Evolutionary conservation across 2,888 invertebrate species (phyloP), one percentile per base, ranked within the genome.

Genomic region (Hydriomena furcata): DNA sequence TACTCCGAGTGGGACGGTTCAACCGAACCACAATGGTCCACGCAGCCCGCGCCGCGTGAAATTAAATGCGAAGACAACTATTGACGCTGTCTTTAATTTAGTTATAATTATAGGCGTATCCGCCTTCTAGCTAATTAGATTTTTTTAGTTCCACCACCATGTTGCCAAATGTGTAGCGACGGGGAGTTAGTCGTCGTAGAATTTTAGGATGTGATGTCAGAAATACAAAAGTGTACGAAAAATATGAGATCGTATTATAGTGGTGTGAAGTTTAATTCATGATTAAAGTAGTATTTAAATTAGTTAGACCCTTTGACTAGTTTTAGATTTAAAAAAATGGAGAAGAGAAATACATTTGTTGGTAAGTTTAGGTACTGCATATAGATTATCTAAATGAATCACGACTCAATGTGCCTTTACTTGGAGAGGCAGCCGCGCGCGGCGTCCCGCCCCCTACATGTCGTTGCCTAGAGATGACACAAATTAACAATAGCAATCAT

Each of bases 331-430:
- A 71, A 73, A 32, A n/a, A 63, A 71, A 74, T 73, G 71, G 73
- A 72, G 71, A 76, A 38, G 70, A 71, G 63, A 68, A 65, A 71
- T 71, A 69, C 71, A 68, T 64, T 76, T 76, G 75, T 73, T 73
- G 71, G 65, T 66, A 68, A 73, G 66, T 70, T 71, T 80, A 78
- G 74, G 74, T 84, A 82, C 79, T 76, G 80, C 79, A 76, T 79
- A 73, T 79, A 81, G 76, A 71, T 73, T 80, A 79, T 82, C 78
- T 79, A 76, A 80, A 77, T 78, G 68, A 84, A 81, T 81, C 86
- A 85, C 79, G 79, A 86, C 78, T 84, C 82, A 81, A 89, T 89
- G 90, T 90, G 90, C 90, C 90, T 90, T 90, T 84, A 83, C 77
- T 84, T 82, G 84, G 85, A 84, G 79, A 87, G 73, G 80, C 83